These are phyloP conservation scores for Mnemiopsis leidyi DNA, from an alignment of 37 sponge, comb jelly and placozoan genomes.

Conservation along the genomic window DNA sequence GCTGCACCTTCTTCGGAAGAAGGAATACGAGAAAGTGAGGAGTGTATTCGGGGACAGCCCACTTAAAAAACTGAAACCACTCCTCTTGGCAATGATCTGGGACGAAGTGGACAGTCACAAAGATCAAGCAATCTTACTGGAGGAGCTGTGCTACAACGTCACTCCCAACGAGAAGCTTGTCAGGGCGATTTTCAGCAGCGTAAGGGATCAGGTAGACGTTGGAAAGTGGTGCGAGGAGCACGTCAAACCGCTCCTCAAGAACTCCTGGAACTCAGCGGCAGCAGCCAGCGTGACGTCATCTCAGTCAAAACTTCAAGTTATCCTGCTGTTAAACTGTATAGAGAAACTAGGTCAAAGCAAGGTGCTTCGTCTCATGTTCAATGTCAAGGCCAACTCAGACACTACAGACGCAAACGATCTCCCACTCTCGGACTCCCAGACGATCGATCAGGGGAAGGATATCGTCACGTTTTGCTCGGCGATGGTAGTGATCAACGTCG, in stretches of 20 bases:
- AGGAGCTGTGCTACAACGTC: constrained; percentile 45
- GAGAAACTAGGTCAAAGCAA: constrained; percentile 58
- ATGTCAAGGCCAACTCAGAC: constrained; percentile 18
- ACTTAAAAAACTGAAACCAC: not conserved
- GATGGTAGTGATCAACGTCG: constrained; percentile 4
- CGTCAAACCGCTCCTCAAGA: constrained; percentile 56
- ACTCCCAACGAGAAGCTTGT: not conserved
- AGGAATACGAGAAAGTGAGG: not conserved
- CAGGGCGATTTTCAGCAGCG: constrained; percentile 3
- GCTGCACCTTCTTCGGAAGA: not conserved
- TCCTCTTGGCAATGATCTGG: constrained; percentile 41
- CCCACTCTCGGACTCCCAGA: constrained; percentile 11
- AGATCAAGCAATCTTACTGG: constrained; percentile 30
- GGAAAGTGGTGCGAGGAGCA: constrained; percentile 61
- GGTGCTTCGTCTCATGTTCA: constrained; percentile 54
- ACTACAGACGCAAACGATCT: constrained; percentile 45
- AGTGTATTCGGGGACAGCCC: not conserved
- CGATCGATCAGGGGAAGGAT: constrained; percentile 22
- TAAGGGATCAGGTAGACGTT: constrained; percentile 56
- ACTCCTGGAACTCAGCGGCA: constrained; percentile 39
- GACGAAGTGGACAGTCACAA: not conserved
- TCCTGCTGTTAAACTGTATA: constrained; percentile 25
- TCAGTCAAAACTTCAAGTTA: constrained; percentile 25
- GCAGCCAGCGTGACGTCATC: not conserved
- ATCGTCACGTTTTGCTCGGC: constrained; percentile 56